Percentiles rank a stretch among this genome's conserved stretches.
Evolutionary conservation across 2,113 vertebrate species (phyloP).

Genomic region (Polypterus senegalus): DNA sequence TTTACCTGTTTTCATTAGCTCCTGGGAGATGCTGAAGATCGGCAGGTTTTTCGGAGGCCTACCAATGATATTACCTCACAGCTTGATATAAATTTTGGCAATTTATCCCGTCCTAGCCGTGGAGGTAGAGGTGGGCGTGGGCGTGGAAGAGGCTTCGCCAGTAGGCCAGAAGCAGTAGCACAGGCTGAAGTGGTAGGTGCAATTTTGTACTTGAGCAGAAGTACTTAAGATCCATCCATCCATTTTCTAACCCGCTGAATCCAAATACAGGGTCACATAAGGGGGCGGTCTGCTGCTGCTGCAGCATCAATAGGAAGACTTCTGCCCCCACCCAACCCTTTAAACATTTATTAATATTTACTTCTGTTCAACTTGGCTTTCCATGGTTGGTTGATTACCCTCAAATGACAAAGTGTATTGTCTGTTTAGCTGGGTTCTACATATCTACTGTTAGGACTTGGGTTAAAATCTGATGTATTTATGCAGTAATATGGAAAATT

Average conservation of each 20-base stretch:
- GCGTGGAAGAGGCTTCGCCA: constrained; percentile 26
- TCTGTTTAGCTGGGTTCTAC: too few relatives aligned
- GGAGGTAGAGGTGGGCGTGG: constrained; percentile 63
- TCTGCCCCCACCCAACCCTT: neutral
- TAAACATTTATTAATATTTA: neutral
- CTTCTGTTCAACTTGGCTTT: neutral
- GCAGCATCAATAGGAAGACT: neutral
- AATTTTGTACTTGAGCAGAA: too few relatives aligned
- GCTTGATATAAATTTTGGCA: constrained; percentile 88
- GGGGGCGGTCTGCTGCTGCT: too few relatives aligned
- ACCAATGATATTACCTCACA: constrained; percentile 87
- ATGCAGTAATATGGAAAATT: too few relatives aligned
- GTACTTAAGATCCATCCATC: neutral
- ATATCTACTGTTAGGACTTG: too few relatives aligned
- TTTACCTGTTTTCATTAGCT: constrained; percentile 27
- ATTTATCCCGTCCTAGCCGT: constrained; percentile 55
- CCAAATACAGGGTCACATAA: too few relatives aligned
- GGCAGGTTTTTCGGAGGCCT: constrained; percentile 55
- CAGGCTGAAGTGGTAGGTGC: constrained; percentile 31
- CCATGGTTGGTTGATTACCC: neutral
- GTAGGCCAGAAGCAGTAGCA: constrained; percentile 31
- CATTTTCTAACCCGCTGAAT: too few relatives aligned
- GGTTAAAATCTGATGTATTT: too few relatives aligned
- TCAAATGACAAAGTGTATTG: too few relatives aligned
- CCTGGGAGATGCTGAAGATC: constrained; percentile 49